A percentile compares a stretch with the other conserved stretches of the same genome.
Conservation (phyloP, 2,797 vertebrate species). For the Netta rufina region DNA sequence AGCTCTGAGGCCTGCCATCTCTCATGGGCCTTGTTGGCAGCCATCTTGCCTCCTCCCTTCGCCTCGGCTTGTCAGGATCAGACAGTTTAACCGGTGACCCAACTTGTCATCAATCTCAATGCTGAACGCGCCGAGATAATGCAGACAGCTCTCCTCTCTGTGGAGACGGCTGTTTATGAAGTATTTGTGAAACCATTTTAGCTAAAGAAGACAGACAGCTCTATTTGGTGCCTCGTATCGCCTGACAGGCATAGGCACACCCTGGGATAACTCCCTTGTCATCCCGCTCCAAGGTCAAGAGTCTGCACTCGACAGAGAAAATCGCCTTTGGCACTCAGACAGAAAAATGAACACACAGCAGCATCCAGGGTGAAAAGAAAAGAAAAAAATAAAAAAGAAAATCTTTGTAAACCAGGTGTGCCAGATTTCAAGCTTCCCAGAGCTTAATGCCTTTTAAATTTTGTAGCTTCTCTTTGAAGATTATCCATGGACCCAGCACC, state of each 20-base stretch:
- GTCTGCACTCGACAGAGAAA: slow-evolving; percentile 33
- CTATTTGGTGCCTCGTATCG: slow-evolving; percentile 28
- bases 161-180: slow-evolving; percentile 44
- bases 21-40: background rate
- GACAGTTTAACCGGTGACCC: slow-evolving; percentile 35
- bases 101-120: slow-evolving; percentile 46
- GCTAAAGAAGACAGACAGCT: slow-evolving; percentile 56
- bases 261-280: slow-evolving; percentile 45
- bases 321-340: slow-evolving; percentile 11
- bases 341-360: background rate
- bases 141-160: background rate
- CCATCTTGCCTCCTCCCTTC: background rate
- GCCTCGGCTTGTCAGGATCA: slow-evolving; percentile 44
- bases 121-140: background rate
- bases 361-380: background rate
- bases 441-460: slow-evolving; percentile 22
- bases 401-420: slow-evolving; percentile 35
- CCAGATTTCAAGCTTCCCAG: slow-evolving; percentile 20
- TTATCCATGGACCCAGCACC: background rate
- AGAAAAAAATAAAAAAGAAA: background rate
- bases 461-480: slow-evolving; percentile 44
- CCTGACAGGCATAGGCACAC: slow-evolving; percentile 49
- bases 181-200: slow-evolving; percentile 45
- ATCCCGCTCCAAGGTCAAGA: slow-evolving; percentile 45
- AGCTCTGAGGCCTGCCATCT: background rate